Conservation (phyloP, 2,113 vertebrate species). For the Hirundichthys speculiger region DNA sequence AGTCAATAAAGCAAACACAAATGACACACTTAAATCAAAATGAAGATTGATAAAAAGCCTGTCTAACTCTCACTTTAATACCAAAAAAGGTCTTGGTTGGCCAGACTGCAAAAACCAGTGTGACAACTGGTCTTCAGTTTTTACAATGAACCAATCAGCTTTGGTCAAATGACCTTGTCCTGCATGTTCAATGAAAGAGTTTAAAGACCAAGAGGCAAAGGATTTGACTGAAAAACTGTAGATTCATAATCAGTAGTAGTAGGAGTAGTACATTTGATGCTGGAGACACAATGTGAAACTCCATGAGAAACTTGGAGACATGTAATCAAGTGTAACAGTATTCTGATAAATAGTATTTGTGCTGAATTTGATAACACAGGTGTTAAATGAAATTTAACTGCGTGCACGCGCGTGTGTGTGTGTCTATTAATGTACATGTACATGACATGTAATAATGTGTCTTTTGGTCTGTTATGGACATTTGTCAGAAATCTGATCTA, state of each 20-base stretch:
- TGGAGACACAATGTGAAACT: not conserved
- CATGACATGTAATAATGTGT: too few relatives aligned
- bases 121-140: too few relatives aligned
- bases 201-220: constrained; percentile 1
- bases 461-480: too few relatives aligned
- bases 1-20: constrained; percentile 27
- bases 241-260: not conserved
- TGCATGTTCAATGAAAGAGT: not conserved
- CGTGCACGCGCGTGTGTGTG: too few relatives aligned
- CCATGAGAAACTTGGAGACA: too few relatives aligned
- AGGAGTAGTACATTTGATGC: constrained; percentile 22
- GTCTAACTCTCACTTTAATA: not conserved
- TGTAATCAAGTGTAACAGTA: too few relatives aligned
- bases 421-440: too few relatives aligned
- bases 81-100: not conserved
- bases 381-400: too few relatives aligned
- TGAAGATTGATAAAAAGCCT: constrained; percentile 5
- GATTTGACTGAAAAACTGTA: constrained; percentile 13
- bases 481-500: too few relatives aligned
- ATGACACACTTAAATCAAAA: constrained; percentile 26
- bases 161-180: not conserved
- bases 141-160: too few relatives aligned
- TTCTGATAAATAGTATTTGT: too few relatives aligned
- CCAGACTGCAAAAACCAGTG: not conserved
- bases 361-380: too few relatives aligned